Evolutionary conservation across 2,113 vertebrate genomes (phyloP).

Genomic region (Sphaerodactylus townsendi): DNA sequence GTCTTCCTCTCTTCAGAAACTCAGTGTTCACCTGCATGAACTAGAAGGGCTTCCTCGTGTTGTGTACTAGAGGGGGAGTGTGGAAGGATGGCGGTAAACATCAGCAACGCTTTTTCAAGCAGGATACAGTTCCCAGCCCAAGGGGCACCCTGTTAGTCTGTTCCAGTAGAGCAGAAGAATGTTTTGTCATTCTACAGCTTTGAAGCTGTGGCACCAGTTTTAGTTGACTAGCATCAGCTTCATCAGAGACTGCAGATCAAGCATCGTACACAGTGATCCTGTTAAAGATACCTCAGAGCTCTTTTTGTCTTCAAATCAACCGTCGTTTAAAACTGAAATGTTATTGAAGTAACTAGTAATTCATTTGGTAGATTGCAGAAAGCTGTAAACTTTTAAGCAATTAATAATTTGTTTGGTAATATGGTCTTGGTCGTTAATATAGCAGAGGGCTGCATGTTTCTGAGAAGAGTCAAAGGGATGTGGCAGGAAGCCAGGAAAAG

Average conservation of each 20-base stretch:
- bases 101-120: background rate
- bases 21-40: background rate
- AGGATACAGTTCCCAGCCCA: background rate
- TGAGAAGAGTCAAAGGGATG: conserved; percentile 15
- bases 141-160: too few relatives aligned
- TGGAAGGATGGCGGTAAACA: background rate
- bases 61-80: background rate
- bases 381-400: background rate
- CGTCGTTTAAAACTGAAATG: background rate
- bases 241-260: too few relatives aligned
- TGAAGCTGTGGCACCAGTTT: too few relatives aligned
- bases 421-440: background rate
- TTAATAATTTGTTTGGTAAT: background rate
- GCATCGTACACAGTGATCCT: too few relatives aligned
- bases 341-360: background rate
- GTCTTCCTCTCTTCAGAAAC: background rate
- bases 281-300: too few relatives aligned
- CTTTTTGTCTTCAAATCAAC: too few relatives aligned
- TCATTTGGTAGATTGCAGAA: background rate
- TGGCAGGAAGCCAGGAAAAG: conserved; percentile 45
- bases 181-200: too few relatives aligned
- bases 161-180: too few relatives aligned
- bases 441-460: background rate
- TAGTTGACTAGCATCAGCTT: too few relatives aligned
- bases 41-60: background rate